Evolutionary conservation across 2,888 invertebrate species (phyloP).

Genomic region (Xylota segnis): DNA sequence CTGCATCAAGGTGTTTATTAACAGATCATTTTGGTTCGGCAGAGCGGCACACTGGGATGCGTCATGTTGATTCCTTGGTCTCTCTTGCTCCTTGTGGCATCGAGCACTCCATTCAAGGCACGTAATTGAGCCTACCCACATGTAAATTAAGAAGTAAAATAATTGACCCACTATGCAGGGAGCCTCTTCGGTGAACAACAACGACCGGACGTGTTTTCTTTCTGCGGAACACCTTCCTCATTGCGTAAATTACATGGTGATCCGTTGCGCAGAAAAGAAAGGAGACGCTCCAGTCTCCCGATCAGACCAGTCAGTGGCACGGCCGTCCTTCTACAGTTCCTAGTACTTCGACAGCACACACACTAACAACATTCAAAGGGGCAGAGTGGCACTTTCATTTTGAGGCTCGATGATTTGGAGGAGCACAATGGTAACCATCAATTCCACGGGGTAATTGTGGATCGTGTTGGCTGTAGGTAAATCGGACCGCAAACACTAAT

Average conservation of each 20-base stretch:
- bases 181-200: background rate
- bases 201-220: slow-evolving; percentile 31
- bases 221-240: slow-evolving; percentile 66
- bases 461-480: slow-evolving; percentile 64
- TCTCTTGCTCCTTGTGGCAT: background rate
- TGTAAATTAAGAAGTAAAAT: slow-evolving; percentile 75
- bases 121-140: slow-evolving; percentile 69
- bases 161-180: slow-evolving; percentile 61
- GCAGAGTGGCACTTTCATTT: slow-evolving; percentile 50
- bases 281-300: too few relatives aligned
- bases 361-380: slow-evolving; percentile 9
- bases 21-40: slow-evolving; percentile 69
- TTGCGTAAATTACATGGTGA: slow-evolving; percentile 70
- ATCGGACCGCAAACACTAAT: slow-evolving; percentile 62
- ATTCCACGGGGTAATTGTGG: slow-evolving; percentile 56
- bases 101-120: slow-evolving; percentile 46
- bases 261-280: slow-evolving; percentile 46
- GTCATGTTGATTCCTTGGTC: background rate
- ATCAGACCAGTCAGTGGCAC: background rate
- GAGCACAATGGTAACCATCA: slow-evolving; percentile 37
- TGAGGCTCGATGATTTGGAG: slow-evolving; percentile 40
- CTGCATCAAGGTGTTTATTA: slow-evolving; percentile 76
- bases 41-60: slow-evolving; percentile 3
- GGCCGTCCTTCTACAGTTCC: background rate
- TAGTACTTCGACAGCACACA: background rate